phyloP scores from a whole-genome alignment of 37 sponge, comb jelly and placozoan genomes.

The Axinella damicornis region DNA sequence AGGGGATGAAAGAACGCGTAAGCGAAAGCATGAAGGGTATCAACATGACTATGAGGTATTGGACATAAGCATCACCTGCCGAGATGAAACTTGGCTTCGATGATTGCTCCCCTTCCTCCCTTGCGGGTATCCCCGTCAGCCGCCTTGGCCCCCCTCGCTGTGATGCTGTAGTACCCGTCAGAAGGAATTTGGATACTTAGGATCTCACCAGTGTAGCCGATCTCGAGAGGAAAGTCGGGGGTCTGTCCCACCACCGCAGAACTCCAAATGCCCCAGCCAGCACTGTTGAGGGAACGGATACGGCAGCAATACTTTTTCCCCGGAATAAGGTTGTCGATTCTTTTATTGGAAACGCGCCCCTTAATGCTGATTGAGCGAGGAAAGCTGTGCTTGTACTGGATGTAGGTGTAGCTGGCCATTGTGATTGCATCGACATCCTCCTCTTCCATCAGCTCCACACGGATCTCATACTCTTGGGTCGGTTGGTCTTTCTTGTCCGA shows the following conservation, averaged over 20 bases:
- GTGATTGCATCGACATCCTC: slow-evolving; percentile 11
- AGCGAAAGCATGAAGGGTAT: too few species aligned
- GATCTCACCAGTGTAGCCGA: slow-evolving; percentile 72
- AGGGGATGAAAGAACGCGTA: too few species aligned
- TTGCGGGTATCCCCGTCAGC: slow-evolving; percentile 65
- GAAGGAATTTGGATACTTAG: slow-evolving; percentile 44
- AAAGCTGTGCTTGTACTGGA: slow-evolving; percentile 1
- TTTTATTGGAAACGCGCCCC: slow-evolving; percentile 5
- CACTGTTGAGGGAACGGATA: slow-evolving; percentile 59
- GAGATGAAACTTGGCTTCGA: slow-evolving; percentile 68
- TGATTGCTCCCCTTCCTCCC: slow-evolving; percentile 78
- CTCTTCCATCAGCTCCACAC: slow-evolving; percentile 27
- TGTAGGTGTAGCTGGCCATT: background rate
- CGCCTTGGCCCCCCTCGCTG: slow-evolving; percentile 72
- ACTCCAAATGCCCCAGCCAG: slow-evolving; percentile 81
- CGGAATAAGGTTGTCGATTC: slow-evolving; percentile 50
- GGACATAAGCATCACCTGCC: slow-evolving; percentile 19
- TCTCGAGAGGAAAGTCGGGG: slow-evolving; percentile 59
- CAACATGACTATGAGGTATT: too few species aligned
- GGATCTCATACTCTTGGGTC: slow-evolving; percentile 50
- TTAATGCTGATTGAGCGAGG: slow-evolving; percentile 7
- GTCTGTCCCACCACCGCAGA: slow-evolving; percentile 21
- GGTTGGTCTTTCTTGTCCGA: slow-evolving; percentile 1
- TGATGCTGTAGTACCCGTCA: slow-evolving; percentile 58
- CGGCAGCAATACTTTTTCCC: slow-evolving; percentile 67